phyloP scores from a whole-genome alignment of 23 tunicate species.

The Aplidium turbinatum region DNA sequence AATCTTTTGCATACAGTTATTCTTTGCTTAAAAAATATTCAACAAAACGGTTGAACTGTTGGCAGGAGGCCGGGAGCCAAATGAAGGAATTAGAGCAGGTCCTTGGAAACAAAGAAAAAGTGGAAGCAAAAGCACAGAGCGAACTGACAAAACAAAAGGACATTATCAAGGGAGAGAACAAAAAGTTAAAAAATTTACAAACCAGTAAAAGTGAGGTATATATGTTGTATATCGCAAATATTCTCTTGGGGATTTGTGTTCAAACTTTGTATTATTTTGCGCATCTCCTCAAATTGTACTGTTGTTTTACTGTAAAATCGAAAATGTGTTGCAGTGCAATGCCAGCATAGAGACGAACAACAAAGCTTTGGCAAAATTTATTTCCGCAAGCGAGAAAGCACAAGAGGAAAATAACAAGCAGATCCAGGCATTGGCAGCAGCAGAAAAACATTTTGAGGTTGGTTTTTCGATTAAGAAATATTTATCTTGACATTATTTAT shows the following conservation, averaged over 20 bases:
- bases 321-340: slow-evolving; percentile 48
- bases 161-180: slow-evolving; percentile 64
- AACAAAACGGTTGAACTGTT: background rate
- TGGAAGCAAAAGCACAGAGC: slow-evolving; percentile 82
- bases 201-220: slow-evolving; percentile 74
- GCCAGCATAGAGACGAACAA: slow-evolving; percentile 32
- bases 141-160: slow-evolving; percentile 67
- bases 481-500: no score
- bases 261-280: background rate
- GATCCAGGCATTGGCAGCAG: slow-evolving; percentile 29
- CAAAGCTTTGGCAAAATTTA: slow-evolving; percentile 42
- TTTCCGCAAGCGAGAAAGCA: slow-evolving; percentile 30
- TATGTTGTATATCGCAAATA: background rate
- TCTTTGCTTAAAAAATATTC: no score
- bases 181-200: slow-evolving; percentile 52
- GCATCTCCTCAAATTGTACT: background rate
- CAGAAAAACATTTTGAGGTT: slow-evolving; percentile 69
- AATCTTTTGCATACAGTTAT: no score
- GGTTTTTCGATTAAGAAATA: no score
- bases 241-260: background rate
- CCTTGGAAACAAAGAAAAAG: slow-evolving; percentile 68
- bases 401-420: slow-evolving; percentile 49
- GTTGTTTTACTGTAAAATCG: background rate
- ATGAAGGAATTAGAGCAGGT: slow-evolving; percentile 43
- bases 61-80: slow-evolving; percentile 47